phyloP scores from a whole-genome alignment of 2,797 vertebrate species.

The Darevskia mixta region DNA sequence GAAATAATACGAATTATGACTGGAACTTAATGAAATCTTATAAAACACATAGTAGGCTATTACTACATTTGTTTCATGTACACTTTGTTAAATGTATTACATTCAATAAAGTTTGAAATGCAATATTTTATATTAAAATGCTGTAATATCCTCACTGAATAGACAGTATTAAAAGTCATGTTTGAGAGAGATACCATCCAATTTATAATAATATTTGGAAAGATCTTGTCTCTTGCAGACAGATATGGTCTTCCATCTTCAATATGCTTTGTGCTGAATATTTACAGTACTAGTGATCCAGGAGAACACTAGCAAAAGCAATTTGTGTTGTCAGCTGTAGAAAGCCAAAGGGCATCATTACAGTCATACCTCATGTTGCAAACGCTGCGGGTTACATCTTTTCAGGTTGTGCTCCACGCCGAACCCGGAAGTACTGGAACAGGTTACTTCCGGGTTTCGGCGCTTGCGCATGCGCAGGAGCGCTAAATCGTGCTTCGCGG shows the following conservation, averaged over 20 bases:
- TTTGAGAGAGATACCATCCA: neutral
- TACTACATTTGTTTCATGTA: neutral
- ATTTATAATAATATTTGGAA: conserved; percentile 8
- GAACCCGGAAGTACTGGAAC: no score
- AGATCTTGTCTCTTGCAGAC: neutral
- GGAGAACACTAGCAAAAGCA: neutral
- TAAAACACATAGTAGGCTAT: neutral
- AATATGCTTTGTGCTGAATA: neutral
- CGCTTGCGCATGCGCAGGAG: no score
- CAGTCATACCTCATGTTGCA: no score
- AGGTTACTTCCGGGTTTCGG: no score
- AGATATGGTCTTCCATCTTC: conserved; percentile 5
- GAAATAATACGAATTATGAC: conserved; percentile 13
- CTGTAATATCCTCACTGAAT: conserved; percentile 23
- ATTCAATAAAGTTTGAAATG: conserved; percentile 13
- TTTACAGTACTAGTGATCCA: neutral
- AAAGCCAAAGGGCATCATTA: neutral
- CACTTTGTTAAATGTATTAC: conserved; percentile 2
- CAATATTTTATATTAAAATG: conserved; percentile 32
- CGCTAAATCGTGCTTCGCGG: no score
- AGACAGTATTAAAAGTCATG: neutral
- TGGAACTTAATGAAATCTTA: conserved; percentile 38
- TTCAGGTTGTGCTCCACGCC: no score
- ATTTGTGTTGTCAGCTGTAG: neutral
- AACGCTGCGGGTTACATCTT: no score